phyloP scores from a whole-genome alignment of 2,797 vertebrate genomes.

The Centropyge bicolor region DNA sequence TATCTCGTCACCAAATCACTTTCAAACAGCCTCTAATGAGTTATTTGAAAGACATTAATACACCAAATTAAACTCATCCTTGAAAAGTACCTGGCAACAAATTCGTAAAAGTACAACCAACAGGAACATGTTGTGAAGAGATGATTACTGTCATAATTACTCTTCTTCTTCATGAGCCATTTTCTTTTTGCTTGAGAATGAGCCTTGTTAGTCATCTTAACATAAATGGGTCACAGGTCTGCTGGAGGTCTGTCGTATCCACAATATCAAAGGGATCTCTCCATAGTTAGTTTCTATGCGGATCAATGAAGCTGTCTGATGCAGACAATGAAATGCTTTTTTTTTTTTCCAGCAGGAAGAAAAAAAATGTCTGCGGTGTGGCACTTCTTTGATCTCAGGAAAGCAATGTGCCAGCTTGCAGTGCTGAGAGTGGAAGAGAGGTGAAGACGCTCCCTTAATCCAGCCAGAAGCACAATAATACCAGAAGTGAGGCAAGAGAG shows the following conservation, averaged over 20 bases:
- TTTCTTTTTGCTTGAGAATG: slow-evolving; percentile 11
- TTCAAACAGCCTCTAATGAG: slow-evolving; percentile 24
- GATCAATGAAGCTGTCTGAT: slow-evolving; percentile 57
- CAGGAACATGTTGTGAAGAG: not conserved
- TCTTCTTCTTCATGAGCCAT: not conserved
- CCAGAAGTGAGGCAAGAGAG: not conserved
- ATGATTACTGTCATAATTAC: not conserved
- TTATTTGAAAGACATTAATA: slow-evolving; percentile 22
- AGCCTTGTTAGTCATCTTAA: slow-evolving; percentile 16
- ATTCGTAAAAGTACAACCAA: not conserved
- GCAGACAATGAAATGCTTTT: slow-evolving; percentile 56
- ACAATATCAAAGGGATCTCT: slow-evolving; percentile 35
- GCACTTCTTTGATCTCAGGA: slow-evolving; percentile 70
- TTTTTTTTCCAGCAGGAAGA: slow-evolving; percentile 27
- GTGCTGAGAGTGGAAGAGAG: slow-evolving; percentile 37
- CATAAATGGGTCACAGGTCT: slow-evolving; percentile 34
- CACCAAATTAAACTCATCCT: slow-evolving; percentile 7
- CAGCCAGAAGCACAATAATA: slow-evolving; percentile 31
- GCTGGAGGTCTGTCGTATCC: slow-evolving; percentile 27
- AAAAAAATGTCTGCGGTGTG: slow-evolving; percentile 57
- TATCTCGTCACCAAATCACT: slow-evolving; percentile 26
- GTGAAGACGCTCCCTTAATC: slow-evolving; percentile 31
- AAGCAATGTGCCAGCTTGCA: slow-evolving; percentile 60
- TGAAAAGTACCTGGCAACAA: not conserved
- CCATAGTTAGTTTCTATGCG: slow-evolving; percentile 25